phyloP scores from a whole-genome alignment of 2,888 invertebrate genomes.

The Drosophila nr. medialis region DNA sequence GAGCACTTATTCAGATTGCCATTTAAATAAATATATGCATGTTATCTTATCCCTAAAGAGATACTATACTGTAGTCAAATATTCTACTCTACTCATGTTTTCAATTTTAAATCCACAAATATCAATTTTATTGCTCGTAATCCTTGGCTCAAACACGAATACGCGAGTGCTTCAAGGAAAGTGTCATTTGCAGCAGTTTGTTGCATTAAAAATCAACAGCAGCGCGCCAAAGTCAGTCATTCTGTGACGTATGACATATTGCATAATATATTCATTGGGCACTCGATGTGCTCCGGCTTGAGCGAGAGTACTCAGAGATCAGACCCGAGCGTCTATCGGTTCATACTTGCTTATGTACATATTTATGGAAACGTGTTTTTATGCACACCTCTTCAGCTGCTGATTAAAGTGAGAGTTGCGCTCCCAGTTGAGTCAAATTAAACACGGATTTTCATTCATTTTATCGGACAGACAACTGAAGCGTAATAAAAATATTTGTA shows the following conservation, averaged over 20 bases:
- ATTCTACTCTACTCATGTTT: background rate
- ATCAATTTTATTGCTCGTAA: background rate
- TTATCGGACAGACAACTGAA: constrained; percentile 3
- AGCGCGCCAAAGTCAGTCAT: constrained; percentile 43
- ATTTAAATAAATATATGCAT: background rate
- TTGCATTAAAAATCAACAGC: constrained; percentile 42
- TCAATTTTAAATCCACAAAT: constrained; percentile 4
- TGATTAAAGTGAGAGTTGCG: constrained; percentile 49
- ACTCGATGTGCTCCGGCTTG: constrained; percentile 55
- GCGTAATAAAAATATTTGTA: background rate
- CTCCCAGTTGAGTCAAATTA: constrained; percentile 18
- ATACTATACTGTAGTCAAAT: background rate
- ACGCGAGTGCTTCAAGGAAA: background rate
- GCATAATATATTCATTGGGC: constrained; percentile 52
- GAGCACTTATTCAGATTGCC: background rate
- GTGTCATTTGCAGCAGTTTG: constrained; percentile 5
- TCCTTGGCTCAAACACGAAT: background rate
- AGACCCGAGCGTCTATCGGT: constrained; percentile 17
- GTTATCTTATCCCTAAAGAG: too few relatives aligned
- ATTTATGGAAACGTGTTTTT: constrained; percentile 27
- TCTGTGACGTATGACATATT: constrained; percentile 11
- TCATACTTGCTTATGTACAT: constrained; percentile 21
- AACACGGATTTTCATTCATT: constrained; percentile 22
- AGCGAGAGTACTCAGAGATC: constrained; percentile 21
- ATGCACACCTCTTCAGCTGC: constrained; percentile 18